These are phyloP conservation scores for Onychomys torridus DNA, from an alignment of 2,797 vertebrate genomes.

Conservation along the genomic window DNA sequence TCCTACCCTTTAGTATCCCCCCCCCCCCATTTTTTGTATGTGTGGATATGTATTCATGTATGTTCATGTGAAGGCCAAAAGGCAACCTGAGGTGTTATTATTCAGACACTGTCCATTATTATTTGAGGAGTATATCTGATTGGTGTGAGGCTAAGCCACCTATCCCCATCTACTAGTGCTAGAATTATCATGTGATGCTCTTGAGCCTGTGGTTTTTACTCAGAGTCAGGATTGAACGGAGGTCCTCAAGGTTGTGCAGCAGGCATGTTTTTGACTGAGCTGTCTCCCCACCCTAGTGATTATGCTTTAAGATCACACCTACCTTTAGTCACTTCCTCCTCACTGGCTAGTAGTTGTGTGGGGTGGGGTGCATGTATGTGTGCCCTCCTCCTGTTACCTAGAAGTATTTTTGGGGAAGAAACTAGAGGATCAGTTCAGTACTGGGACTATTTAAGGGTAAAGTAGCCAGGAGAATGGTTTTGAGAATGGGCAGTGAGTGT, in stretches of 20 bases:
- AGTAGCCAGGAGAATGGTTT: not conserved
- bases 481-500: not conserved
- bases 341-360: not conserved
- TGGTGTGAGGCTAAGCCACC: not conserved
- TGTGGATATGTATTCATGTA: not conserved
- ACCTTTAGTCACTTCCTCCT: not conserved
- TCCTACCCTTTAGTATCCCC: not conserved
- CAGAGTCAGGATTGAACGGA: not conserved
- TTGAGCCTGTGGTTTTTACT: not conserved
- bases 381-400: not conserved
- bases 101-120: not conserved
- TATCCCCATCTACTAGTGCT: not conserved
- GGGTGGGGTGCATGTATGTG: not conserved
- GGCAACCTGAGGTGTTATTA: not conserved
- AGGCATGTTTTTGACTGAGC: not conserved
- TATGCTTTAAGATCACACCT: not conserved
- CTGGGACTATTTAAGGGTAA: not conserved
- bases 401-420: not conserved
- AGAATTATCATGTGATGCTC: not conserved
- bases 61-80: not conserved
- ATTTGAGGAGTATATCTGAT: not conserved
- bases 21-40: not conserved
- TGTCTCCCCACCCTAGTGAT: not conserved
- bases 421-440: not conserved
- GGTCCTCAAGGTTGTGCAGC: too few relatives aligned